These are phyloP conservation scores for Drosophila infuscata DNA, from an alignment of 2,888 invertebrate species.

Conservation along the genomic window DNA sequence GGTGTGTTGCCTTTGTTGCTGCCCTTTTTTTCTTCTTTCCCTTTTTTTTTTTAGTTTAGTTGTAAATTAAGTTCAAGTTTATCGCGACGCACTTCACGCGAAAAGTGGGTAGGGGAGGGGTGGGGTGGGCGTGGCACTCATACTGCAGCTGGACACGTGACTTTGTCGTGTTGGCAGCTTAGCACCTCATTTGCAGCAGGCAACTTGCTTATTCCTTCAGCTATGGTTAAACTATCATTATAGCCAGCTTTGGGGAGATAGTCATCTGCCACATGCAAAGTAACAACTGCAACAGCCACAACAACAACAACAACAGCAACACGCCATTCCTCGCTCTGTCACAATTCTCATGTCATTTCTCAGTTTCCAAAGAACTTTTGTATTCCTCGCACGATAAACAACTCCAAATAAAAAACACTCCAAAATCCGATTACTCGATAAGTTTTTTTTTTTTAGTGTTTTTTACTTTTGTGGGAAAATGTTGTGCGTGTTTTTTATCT, in stretches of 20 bases:
- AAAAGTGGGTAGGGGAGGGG: conserved; percentile 29
- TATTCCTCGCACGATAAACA: conserved; percentile 27
- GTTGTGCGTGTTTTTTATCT: conserved; percentile 10
- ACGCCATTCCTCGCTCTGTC: conserved; percentile 64
- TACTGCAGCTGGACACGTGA: conserved; percentile 52
- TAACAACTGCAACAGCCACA: conserved; percentile 12
- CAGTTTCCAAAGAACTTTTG: conserved; percentile 42
- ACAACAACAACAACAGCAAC: conserved; percentile 21
- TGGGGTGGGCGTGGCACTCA: conserved; percentile 37
- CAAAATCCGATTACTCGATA: conserved; percentile 58
- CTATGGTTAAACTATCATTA: conserved; percentile 52
- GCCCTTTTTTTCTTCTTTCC: conserved; percentile 14
- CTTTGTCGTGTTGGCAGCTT: conserved; percentile 61
- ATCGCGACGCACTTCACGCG: conserved; percentile 63
- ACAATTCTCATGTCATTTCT: conserved; percentile 58
- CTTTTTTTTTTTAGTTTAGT: conserved; percentile 46
- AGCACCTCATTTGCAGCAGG: conserved; percentile 68
- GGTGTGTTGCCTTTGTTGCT: conserved; percentile 14
- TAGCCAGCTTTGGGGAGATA: conserved; percentile 31
- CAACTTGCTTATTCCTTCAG: conserved; percentile 21
- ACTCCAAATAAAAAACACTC: conserved; percentile 27
- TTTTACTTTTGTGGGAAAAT: conserved; percentile 51
- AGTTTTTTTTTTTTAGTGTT: conserved; percentile 8
- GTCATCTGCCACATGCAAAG: conserved; percentile 48
- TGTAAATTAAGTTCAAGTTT: conserved; percentile 68